These are phyloP conservation scores for Parauchenoglanis ngamensis DNA, from an alignment of 2,797 vertebrate species.

Conservation along the genomic window DNA sequence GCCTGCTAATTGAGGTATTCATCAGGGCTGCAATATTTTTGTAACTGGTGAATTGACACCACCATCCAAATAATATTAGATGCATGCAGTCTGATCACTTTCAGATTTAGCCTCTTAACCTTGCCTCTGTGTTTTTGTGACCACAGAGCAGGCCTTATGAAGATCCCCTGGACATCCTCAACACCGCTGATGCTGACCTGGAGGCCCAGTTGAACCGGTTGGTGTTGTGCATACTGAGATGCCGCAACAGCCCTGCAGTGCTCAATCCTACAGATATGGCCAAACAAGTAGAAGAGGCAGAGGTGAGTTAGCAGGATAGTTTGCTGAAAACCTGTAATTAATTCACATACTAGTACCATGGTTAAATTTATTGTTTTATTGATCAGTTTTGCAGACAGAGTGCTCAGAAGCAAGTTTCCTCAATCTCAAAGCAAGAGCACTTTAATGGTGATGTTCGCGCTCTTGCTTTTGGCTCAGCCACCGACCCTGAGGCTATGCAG, in stretches of 20 bases:
- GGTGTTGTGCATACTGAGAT: conserved; percentile 74
- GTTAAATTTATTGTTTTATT: conserved; percentile 15
- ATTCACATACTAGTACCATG: not conserved
- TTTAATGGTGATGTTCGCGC: conserved; percentile 38
- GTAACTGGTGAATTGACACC: not conserved
- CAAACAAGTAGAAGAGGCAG: conserved; percentile 81
- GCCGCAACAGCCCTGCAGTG: conserved; percentile 77
- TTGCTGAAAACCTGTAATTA: not conserved
- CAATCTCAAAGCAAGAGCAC: conserved; percentile 60
- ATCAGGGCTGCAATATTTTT: not conserved
- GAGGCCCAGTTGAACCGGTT: conserved; percentile 72
- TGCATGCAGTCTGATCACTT: not conserved
- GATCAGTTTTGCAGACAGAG: conserved; percentile 73
- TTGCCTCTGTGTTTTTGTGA: not conserved
- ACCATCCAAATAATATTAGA: not conserved
- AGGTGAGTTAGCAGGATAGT: conserved; percentile 73
- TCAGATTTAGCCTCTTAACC: too few species aligned
- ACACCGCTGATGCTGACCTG: conserved; percentile 64
- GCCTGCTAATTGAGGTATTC: conserved; percentile 66
- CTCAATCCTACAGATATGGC: conserved; percentile 78
- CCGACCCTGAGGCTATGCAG: conserved; percentile 55
- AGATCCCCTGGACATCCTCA: conserved; percentile 57
- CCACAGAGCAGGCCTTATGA: conserved; percentile 61
- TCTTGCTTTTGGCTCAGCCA: conserved; percentile 18
- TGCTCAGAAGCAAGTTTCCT: conserved; percentile 69